Percentiles rank a stretch among this genome's conserved stretches.
phyloP scores from a whole-genome alignment of 2,888 invertebrate species.

The Aphidius colemani region DNA sequence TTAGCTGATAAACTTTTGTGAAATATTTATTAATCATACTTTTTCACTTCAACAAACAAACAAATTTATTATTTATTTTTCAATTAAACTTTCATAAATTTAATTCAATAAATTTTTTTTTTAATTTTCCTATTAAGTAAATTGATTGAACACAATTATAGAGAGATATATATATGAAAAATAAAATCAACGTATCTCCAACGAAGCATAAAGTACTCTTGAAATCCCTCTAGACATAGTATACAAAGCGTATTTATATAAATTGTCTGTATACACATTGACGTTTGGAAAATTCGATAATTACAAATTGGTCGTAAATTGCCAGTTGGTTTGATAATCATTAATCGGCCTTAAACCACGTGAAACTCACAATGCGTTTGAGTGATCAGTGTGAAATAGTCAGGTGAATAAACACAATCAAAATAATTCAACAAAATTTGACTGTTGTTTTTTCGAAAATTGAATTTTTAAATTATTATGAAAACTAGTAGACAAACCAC shows the following conservation, averaged over 20 bases:
- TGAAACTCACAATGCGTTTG: conserved; percentile 26
- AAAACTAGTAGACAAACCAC: conserved; percentile 14
- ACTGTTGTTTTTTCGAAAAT: too few relatives aligned
- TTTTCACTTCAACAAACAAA: too few relatives aligned
- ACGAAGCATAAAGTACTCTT: conserved; percentile 6
- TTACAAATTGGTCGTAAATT: conserved; percentile 26
- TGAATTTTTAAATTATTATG: not conserved
- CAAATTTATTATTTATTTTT: too few relatives aligned
- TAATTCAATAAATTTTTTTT: too few relatives aligned
- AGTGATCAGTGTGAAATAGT: conserved; percentile 18
- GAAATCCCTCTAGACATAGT: not conserved
- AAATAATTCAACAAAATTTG: conserved; percentile 6
- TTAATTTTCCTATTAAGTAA: not conserved
- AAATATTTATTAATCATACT: too few relatives aligned
- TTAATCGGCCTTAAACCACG: conserved; percentile 36
- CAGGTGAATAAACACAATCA: conserved; percentile 5
- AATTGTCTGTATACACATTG: not conserved
- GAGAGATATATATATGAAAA: not conserved
- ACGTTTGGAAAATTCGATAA: conserved; percentile 27
- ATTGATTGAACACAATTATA: conserved; percentile 10
- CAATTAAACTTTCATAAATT: too few relatives aligned
- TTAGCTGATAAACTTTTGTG: too few relatives aligned
- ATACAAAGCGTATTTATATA: not conserved
- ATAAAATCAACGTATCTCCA: conserved; percentile 5
- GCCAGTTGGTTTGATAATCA: conserved; percentile 34